Evolutionary conservation across 2,797 vertebrate genomes (phyloP).

Genomic region (Natrix natrix): DNA sequence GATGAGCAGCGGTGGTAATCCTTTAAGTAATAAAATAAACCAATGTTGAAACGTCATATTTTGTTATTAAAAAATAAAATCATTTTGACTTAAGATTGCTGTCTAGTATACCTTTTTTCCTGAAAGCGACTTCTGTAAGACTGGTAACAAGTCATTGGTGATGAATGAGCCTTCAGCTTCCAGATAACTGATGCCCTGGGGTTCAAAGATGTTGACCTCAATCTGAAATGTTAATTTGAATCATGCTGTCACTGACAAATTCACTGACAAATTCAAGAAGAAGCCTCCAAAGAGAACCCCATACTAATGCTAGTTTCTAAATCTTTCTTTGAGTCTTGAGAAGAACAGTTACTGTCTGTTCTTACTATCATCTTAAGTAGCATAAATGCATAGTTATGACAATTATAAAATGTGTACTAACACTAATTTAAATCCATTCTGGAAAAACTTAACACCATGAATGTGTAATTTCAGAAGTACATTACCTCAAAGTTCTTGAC

Average conservation of each 20-base stretch:
- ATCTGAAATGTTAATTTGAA: slow-evolving; percentile 76
- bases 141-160: slow-evolving; percentile 82
- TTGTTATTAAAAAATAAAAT: background rate
- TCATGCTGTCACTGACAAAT: background rate
- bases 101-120: slow-evolving; percentile 78
- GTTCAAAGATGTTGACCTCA: slow-evolving; percentile 82
- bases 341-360: background rate
- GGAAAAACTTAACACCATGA: background rate
- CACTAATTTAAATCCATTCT: background rate
- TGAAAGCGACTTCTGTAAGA: slow-evolving; percentile 79
- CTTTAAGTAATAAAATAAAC: background rate
- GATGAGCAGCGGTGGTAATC: background rate
- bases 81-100: background rate
- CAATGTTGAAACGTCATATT: background rate
- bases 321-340: background rate
- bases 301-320: background rate
- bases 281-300: background rate
- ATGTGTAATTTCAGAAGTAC: background rate
- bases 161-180: slow-evolving; percentile 82
- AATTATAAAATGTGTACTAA: background rate
- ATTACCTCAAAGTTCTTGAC: slow-evolving; percentile 87
- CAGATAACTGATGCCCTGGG: slow-evolving; percentile 80
- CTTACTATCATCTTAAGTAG: background rate
- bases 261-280: background rate
- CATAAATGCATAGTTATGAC: background rate